phyloP scores from a whole-genome alignment of 2,113 vertebrate genomes.

The Zosterops pallidus region DNA sequence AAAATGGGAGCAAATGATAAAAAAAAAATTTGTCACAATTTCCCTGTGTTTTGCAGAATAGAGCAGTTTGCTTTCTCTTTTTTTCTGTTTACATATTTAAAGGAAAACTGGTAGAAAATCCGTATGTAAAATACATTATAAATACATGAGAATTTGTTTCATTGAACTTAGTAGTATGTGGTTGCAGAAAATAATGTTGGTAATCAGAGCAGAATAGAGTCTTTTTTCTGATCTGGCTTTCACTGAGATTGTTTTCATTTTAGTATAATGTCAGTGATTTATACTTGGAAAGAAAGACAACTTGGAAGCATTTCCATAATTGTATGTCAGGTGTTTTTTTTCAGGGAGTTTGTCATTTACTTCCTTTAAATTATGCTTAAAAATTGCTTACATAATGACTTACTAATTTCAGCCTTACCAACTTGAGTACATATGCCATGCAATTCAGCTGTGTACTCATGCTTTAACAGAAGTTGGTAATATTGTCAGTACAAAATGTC shows the following conservation, averaged over 20 bases:
- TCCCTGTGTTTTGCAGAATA: background rate
- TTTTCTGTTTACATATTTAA: background rate
- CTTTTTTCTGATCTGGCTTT: background rate
- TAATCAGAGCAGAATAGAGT: background rate
- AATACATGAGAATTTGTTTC: background rate
- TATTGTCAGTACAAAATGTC: conserved; percentile 25
- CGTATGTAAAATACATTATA: background rate
- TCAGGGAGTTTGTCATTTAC: background rate
- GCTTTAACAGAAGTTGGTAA: background rate
- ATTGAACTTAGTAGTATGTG: background rate
- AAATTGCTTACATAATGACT: conserved; percentile 13
- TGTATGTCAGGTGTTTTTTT: conserved; percentile 6
- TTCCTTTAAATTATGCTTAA: conserved; percentile 23
- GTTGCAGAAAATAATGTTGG: background rate
- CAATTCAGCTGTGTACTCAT: background rate
- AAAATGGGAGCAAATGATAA: background rate
- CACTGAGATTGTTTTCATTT: background rate
- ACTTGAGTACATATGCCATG: background rate
- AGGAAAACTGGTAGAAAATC: background rate
- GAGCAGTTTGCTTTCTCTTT: background rate
- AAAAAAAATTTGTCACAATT: background rate
- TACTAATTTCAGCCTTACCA: conserved; percentile 18
- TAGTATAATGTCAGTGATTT: background rate
- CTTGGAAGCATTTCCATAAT: background rate
- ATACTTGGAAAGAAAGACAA: background rate